These are phyloP conservation scores for Archilochus colubris DNA, from an alignment of 2,113 vertebrate genomes.

Conservation along the genomic window DNA sequence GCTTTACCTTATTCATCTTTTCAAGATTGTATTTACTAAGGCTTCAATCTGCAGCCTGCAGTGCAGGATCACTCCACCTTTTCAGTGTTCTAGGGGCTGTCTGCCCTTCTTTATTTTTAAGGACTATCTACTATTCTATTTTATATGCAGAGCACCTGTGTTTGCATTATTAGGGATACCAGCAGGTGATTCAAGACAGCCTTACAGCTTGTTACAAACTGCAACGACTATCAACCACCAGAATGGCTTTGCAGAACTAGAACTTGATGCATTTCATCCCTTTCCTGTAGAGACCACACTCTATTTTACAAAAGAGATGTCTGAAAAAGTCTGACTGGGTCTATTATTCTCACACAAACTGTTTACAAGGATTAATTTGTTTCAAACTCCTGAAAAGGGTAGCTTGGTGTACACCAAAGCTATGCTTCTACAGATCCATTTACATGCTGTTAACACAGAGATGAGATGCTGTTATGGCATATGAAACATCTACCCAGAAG, in stretches of 20 bases:
- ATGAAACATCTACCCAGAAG: neutral
- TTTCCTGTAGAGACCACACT: neutral
- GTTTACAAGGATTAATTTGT: neutral
- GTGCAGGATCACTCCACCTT: neutral
- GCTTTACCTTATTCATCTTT: neutral
- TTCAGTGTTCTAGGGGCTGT: neutral
- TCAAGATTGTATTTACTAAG: neutral
- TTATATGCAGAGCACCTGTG: neutral
- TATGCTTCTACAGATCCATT: neutral
- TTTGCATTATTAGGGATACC: neutral
- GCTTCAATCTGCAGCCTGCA: neutral
- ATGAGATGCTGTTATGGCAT: neutral
- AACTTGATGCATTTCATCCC: neutral
- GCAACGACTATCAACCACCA: neutral
- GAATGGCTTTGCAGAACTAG: neutral
- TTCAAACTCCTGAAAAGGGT: neutral
- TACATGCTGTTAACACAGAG: neutral
- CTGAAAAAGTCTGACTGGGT: neutral
- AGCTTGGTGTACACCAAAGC: neutral
- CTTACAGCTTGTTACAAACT: neutral
- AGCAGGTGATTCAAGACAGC: neutral
- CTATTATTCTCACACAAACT: neutral
- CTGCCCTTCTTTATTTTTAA: neutral
- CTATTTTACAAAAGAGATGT: neutral
- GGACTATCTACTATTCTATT: neutral